These are phyloP conservation scores for Ellobius talpinus DNA, from an alignment of 2,113 vertebrate genomes.

Conservation along the genomic window DNA sequence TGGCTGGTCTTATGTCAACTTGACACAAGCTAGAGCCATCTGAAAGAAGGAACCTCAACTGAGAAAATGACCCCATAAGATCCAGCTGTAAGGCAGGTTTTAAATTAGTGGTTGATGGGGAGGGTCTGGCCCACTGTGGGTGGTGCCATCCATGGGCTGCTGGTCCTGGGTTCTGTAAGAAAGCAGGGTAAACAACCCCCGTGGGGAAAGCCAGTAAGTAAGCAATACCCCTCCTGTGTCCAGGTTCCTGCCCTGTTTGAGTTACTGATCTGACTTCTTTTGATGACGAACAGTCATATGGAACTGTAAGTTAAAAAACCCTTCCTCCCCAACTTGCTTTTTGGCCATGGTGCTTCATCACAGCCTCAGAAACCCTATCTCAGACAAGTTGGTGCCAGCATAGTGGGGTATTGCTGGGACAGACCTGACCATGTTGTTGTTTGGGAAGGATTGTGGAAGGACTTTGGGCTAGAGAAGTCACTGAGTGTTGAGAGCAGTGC, in stretches of 20 bases:
- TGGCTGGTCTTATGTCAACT: not conserved
- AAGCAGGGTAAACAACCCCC: not conserved
- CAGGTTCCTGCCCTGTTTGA: not conserved
- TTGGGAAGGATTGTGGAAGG: not conserved
- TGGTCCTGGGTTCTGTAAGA: not conserved
- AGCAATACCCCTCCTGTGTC: not conserved
- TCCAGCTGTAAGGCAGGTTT: not conserved
- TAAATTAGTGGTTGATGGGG: not conserved
- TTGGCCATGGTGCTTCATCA: not conserved
- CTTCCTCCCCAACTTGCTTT: not conserved
- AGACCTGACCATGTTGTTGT: not conserved
- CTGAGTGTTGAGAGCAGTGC: not conserved
- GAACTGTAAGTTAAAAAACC: not conserved
- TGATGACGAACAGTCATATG: not conserved
- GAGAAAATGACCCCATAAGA: not conserved
- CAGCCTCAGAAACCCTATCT: not conserved
- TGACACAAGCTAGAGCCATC: not conserved
- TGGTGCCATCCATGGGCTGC: not conserved
- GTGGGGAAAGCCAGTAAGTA: not conserved
- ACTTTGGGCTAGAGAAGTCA: not conserved
- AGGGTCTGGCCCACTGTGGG: not conserved
- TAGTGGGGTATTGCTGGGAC: not conserved
- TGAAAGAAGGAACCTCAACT: not conserved
- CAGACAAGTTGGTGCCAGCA: not conserved
- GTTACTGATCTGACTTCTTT: not conserved